A percentile compares a stretch with the other conserved stretches of the same genome.
These are phyloP conservation scores for Harmothoe impar DNA, from an alignment of 2,888 invertebrate species.

Conservation along the genomic window DNA sequence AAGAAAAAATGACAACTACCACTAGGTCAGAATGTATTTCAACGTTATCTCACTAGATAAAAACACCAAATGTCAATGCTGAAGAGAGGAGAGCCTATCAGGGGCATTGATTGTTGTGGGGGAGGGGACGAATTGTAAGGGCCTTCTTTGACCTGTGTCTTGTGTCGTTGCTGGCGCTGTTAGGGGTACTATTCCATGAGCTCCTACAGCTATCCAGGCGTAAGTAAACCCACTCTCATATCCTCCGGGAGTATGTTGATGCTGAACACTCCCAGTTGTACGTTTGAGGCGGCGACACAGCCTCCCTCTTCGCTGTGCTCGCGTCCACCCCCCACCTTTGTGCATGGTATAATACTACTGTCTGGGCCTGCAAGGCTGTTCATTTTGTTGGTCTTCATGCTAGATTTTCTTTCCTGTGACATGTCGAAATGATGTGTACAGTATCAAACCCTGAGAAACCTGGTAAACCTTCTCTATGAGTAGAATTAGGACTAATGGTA, in stretches of 20 bases:
- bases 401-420: conserved; percentile 20
- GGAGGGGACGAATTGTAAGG: too few species aligned
- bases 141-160: background rate
- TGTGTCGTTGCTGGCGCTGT: conserved; percentile 46
- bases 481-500: background rate
- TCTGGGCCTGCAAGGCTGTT: conserved; percentile 24
- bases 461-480: background rate
- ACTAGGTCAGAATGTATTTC: too few species aligned
- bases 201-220: conserved; percentile 54
- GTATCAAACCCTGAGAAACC: background rate
- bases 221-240: conserved; percentile 50
- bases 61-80: too few species aligned
- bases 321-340: background rate
- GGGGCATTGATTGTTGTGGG: too few species aligned
- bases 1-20: too few species aligned
- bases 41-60: too few species aligned
- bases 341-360: conserved; percentile 35
- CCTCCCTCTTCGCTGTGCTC: conserved; percentile 31
- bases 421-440: background rate
- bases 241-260: conserved; percentile 34
- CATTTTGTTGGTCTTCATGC: conserved; percentile 7
- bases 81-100: too few species aligned
- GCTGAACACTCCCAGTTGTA: conserved; percentile 41
- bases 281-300: conserved; percentile 26
- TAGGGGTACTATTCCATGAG: conserved; percentile 57